Base-by-base conservation (phyloP, 2,888 invertebrate genomes). In the Sclerodermus sp. region DNA sequence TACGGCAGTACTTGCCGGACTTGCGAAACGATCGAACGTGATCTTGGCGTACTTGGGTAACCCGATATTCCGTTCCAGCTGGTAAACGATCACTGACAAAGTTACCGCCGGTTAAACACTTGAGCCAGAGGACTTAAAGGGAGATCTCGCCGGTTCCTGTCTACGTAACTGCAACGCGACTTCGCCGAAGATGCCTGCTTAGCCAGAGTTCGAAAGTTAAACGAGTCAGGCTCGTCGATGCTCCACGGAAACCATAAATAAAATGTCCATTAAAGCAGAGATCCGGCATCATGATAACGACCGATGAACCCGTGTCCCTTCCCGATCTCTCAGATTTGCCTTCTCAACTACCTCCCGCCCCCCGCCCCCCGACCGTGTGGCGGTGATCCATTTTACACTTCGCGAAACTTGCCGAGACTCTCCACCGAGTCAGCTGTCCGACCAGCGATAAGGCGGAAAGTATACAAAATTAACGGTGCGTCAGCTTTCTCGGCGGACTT, bases 1-100 rank as follows among this genome's bases (percentile, higher is more conserved):
- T 55, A 48, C 55, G 42, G 58, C 48, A 44, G 55, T 48, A 62
- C 57, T 63, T 55, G 55, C 58, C 40, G 60, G 55, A 56, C 56
- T 55, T 43, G 51, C 36, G 34, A 50, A 50, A 45, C 60, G 56
- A 57, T 62, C 60, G 57, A 58, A 58, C 55, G 55, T 62, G 60
- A 62, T 60, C 63, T 60, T 49, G 49, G 49, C 53, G 15, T 45
- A 32, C 42, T 49, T 17, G 42, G 32, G 48, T 42, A 39, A 14
- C 46, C 38, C 57, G 53, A 55, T 61, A 60, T 53, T 55, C 45
- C 51, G 53, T 31, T 58, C 37, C 49, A 52, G 55, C 51, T 18
- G 39, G 39, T 16, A 42, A 51, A 56, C 55, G 58, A 58, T 60
- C 60, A 37, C 48, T 32, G 55, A 49, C 39, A 32, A 52, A 54